Evolutionary conservation across 1,140 invertebrate genomes (phyloP), one percentile per base, ranked within the genome.

Genomic region (Drosophila chauvacae): DNA sequence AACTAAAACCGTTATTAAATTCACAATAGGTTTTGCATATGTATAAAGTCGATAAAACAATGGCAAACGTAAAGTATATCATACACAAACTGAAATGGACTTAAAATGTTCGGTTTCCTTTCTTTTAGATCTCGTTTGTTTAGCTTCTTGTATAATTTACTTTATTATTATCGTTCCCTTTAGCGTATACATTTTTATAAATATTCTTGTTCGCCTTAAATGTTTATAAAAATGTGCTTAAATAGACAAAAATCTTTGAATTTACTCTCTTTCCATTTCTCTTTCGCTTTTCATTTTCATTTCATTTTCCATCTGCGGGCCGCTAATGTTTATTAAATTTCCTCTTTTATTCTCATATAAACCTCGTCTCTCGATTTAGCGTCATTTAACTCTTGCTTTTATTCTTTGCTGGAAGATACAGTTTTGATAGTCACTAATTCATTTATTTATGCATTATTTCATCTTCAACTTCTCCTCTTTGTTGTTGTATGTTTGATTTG

Each of bases 351-450:
- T 73, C 74, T 76, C 79, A 80, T 87, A 80, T 78, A 88, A 83
- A 87, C 77, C 41, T 77, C 60, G 23, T 47, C 14, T 16, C n/a
- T 87, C 77, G 70, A 80, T 84, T 81, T 81, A 81, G 63, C 77
- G 56, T 72, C 74, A 60, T 72, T 71, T 72, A 72, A 60, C 70
- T 72, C 66, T 73, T 71, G 78, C 70, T 83, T 91, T 88, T 88
- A 81, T 84, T 82, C 77, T 91, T 91, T 91, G 80, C 82, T 92
- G 91, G 91, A 92, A 92, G 91, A 92, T 92, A 84, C 90, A 81
- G 81, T 91, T 91, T 92, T 92, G 91, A 92, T 92, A 92, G 91
- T 92, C 91, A 92, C 91, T 91, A 92, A 92, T 92, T 92, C 66
- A 77, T 90, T 88, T 91, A 90, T 82, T 86, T 79, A 90, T 91